Percentiles rank a stretch among this genome's conserved stretches.
These are phyloP conservation scores for Agriotes lineatus DNA, from an alignment of 2,888 invertebrate species.

Conservation along the genomic window DNA sequence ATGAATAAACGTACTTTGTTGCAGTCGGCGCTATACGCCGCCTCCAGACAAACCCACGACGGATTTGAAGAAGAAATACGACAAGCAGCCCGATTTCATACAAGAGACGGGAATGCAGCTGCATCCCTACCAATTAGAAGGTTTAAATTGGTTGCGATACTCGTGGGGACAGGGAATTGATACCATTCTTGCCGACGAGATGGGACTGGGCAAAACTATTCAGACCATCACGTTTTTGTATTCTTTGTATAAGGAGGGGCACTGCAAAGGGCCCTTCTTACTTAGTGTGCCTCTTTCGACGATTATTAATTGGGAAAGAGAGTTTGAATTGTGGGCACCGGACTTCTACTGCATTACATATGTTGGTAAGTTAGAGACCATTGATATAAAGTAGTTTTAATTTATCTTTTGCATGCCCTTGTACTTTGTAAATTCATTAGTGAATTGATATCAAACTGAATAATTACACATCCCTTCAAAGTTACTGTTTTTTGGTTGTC, in stretches of 20 bases:
- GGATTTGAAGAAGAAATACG: slow-evolving; percentile 94
- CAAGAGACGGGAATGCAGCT: slow-evolving; percentile 93
- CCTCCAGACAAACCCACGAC: slow-evolving; percentile 89
- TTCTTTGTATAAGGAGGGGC: slow-evolving; percentile 98
- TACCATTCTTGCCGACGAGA: slow-evolving; percentile 98
- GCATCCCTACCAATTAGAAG: slow-evolving; percentile 98
- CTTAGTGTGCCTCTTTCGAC: slow-evolving; percentile 99
- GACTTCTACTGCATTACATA: slow-evolving; percentile 96
- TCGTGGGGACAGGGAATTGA: slow-evolving; percentile 97
- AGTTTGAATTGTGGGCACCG: slow-evolving; percentile 99
- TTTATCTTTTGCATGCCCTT: too few relatives aligned
- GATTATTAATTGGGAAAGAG: slow-evolving; percentile 99
- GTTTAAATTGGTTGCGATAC: slow-evolving; percentile 97
- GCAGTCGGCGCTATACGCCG: slow-evolving; percentile 79
- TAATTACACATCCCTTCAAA: too few relatives aligned
- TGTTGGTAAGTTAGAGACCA: slow-evolving; percentile 66
- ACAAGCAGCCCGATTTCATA: slow-evolving; percentile 92
- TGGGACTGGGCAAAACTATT: slow-evolving; percentile 99
- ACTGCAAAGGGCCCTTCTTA: slow-evolving; percentile 96
- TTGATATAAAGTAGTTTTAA: too few relatives aligned
- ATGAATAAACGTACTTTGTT: too few relatives aligned
- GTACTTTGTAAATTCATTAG: too few relatives aligned
- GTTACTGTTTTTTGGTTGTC: too few relatives aligned
- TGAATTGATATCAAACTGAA: too few relatives aligned
- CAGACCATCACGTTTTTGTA: slow-evolving; percentile 99